A percentile compares a stretch with the other conserved stretches of the same genome.
phyloP scores from a whole-genome alignment of 2,113 vertebrate species.

The Calidris pugnax region DNA sequence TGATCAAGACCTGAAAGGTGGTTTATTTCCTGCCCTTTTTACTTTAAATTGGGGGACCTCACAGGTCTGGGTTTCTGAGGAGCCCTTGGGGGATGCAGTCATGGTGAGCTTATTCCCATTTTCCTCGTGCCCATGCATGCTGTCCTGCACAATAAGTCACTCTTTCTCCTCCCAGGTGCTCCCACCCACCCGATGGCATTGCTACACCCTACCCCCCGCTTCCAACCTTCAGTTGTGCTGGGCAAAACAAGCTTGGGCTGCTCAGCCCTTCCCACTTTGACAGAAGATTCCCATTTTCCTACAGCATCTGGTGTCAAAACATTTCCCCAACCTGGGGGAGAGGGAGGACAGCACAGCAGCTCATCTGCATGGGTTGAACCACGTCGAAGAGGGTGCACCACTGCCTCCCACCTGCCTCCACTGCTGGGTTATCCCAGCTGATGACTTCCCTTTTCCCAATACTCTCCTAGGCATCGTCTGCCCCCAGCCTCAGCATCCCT shows the following conservation, averaged over 20 bases:
- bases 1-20: not conserved
- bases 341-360: not conserved
- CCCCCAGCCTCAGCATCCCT: not conserved
- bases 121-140: not conserved
- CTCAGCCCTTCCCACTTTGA: accelerated
- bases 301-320: accelerated
- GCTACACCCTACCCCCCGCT: not conserved
- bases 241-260: accelerated
- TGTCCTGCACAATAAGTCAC: not conserved
- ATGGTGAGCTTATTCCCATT: not conserved
- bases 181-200: accelerated
- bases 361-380: accelerated
- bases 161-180: not conserved
- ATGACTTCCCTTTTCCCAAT: not conserved
- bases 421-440: not conserved
- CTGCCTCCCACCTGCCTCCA: not conserved
- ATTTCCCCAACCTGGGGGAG: not conserved
- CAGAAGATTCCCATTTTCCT: not conserved
- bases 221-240: accelerated
- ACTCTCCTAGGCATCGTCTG: accelerated
- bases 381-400: accelerated
- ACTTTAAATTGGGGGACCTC: not conserved
- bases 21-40: not conserved
- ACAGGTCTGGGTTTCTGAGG: not conserved
- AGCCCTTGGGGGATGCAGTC: not conserved